Evolutionary conservation across 2,113 vertebrate genomes (phyloP).

Genomic region (Lampris incognitus): DNA sequence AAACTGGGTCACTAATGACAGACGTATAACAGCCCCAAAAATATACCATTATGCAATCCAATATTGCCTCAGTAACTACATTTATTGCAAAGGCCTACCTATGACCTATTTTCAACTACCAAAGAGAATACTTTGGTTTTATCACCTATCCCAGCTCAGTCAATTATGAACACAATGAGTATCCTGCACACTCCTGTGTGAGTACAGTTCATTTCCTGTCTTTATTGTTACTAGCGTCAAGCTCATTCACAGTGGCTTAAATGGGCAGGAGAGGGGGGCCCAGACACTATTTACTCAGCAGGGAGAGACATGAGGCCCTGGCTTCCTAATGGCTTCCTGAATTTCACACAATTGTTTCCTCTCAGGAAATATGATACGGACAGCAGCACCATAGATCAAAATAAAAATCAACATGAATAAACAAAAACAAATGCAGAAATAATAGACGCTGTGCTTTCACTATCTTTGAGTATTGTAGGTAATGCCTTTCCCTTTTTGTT

Average conservation of each 20-base stretch:
- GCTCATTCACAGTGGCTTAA: constrained; percentile 66
- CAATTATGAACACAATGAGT: constrained; percentile 67
- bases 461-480: constrained; percentile 14
- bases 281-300: constrained; percentile 79
- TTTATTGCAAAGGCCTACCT: constrained; percentile 45
- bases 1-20: constrained; percentile 50
- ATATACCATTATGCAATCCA: constrained; percentile 24
- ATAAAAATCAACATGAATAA: constrained; percentile 17
- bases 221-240: constrained; percentile 72
- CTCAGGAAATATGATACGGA: constrained; percentile 78
- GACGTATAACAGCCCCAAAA: constrained; percentile 11
- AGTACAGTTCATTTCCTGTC: constrained; percentile 75
- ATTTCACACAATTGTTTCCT: constrained; percentile 84
- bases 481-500: constrained; percentile 16
- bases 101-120: constrained; percentile 48
- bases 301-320: constrained; percentile 71
- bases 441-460: constrained; percentile 49
- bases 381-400: constrained; percentile 48
- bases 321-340: constrained; percentile 85
- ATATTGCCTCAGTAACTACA: constrained; percentile 44
- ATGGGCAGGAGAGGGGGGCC: constrained; percentile 27
- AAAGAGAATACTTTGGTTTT: constrained; percentile 46
- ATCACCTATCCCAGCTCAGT: constrained; percentile 56
- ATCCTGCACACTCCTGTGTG: constrained; percentile 55
- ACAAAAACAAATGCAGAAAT: constrained; percentile 41